Evolutionary conservation across 2,888 invertebrate species (phyloP).

Genomic region (Tanytarsus gracilentus): DNA sequence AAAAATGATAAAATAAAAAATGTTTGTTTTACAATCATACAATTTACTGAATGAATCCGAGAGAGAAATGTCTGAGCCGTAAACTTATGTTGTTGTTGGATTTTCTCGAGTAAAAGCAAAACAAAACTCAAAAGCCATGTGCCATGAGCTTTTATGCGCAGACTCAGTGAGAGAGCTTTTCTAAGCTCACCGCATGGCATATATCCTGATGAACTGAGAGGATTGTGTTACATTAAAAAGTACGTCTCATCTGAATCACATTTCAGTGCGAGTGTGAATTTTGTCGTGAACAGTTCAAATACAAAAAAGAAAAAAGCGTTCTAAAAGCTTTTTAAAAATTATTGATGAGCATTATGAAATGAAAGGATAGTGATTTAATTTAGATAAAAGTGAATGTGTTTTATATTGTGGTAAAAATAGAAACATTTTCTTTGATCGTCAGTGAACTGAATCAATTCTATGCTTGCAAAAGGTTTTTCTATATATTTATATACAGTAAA

Average conservation of each 20-base stretch:
- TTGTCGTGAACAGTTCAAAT: not conserved
- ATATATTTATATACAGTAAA: no score
- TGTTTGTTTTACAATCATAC: no score
- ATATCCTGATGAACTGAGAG: not conserved
- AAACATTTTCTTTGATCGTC: not conserved
- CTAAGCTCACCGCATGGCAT: not conserved
- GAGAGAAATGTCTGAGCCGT: no score
- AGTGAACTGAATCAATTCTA: conserved; percentile 1
- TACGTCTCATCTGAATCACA: conserved; percentile 1
- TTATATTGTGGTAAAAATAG: not conserved
- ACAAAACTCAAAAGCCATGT: no score
- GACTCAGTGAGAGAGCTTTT: not conserved
- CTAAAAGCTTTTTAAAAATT: no score
- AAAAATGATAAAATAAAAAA: no score
- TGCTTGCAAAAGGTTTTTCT: no score
- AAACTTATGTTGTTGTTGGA: no score
- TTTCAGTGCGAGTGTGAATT: conserved; percentile 5
- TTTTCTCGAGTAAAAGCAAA: no score
- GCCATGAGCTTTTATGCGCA: not conserved
- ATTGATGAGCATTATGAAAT: not conserved
- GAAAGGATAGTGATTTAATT: not conserved
- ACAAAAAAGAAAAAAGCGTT: not conserved
- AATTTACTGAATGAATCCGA: no score
- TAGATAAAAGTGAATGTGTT: not conserved
- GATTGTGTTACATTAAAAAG: not conserved